Evolutionary conservation across 2,797 vertebrate species (phyloP), one percentile per base, ranked within the genome.

Genomic region (Pyrocephalus nanus): DNA sequence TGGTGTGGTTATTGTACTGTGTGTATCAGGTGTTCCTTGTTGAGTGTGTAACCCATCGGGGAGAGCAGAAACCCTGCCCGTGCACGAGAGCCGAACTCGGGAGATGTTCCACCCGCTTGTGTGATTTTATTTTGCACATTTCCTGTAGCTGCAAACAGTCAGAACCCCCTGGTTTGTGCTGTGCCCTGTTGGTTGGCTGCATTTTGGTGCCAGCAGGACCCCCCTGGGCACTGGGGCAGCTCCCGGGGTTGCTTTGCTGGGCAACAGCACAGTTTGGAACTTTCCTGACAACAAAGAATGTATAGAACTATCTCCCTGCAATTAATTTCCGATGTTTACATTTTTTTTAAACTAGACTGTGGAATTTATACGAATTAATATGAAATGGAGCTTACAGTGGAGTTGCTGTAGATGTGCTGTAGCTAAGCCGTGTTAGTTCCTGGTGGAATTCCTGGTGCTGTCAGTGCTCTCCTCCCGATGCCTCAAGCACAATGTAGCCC

Each of bases 251-350:
- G 84, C 92, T 94, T 94, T 92, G 55, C 95, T 60, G 72, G 90
- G 97, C 91, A 97, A 78, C 95, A 94, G 54, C 94, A 18, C 75
- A 40, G 43, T 16, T 50, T 50, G 8, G 15, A 97, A 95, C 95
- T 96, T 66, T 96, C 97, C 96, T 97, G 98, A 98, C 98, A 97
- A 98, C 96, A 97, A 97, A 97, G 98, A 98, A 98, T 98, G 98
- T 98, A 98, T 97, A 98, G 97, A 97, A 95, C 93, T 95, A 82
- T 97, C 96, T 96, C 45, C 97, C 96, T 97, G 97, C 97, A 95
- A 97, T 98, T 98, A 96, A 97, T 97, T 97, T 97, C 96, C 98
- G 96, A 97, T 98, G 98, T 98, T 98, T 98, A 98, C 98, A 98
- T 98, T 98, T 98, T 98, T 96, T 98, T 98, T 93, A 90, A 97